Evolutionary conservation across 2,113 vertebrate species (phyloP), one percentile per base, ranked within the genome.

Genomic region (Grammomys dolichurus): DNA sequence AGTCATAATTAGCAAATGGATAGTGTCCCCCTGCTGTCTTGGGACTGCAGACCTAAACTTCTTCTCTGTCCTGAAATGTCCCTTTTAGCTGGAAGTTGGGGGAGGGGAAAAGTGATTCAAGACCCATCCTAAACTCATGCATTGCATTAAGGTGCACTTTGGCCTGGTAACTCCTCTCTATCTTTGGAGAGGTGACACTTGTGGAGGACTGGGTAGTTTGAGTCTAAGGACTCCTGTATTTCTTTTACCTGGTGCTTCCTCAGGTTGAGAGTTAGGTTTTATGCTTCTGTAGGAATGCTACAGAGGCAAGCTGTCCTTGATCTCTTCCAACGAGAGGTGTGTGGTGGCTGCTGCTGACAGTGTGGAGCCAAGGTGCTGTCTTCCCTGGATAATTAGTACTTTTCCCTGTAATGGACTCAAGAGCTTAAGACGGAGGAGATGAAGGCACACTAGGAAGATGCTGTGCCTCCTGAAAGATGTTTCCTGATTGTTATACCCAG

Each of bases 281-380:
- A 36, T 6, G 7, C 22, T 48, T 69, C 13, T 28, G 20, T 33
- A 89, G 51, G 58, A 93, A 28, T 1, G 26, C 22, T 16, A 8
- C 75, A 54, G 40, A 28, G 12, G 13, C 22, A 46, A 13, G 0
- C 11, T 22, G 54, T 63, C n/a, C 48, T 43, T 2, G 0, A 3
- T 17, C 5, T 51, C 0, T 13, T 3, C 0, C 19, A 0, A 26
- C 22, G 0, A 26, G 33, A 94, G 70, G 48, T 60, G 22, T 3
- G 0, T 20, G 7, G 17, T 63, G 31, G 36, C 31, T 2, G 48
- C 13, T 3, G 8, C 20, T n/a, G 43, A 22, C 60, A 65, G 16
- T 24, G 43, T 43, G 9, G 60, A n/a, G 80, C 46, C 8, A 24
- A n/a, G 65, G 5, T 54, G 36, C 20, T 28, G 14, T 69, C n/a